Base-by-base conservation (phyloP, 2,888 invertebrate species). In the Thereva unica region DNA sequence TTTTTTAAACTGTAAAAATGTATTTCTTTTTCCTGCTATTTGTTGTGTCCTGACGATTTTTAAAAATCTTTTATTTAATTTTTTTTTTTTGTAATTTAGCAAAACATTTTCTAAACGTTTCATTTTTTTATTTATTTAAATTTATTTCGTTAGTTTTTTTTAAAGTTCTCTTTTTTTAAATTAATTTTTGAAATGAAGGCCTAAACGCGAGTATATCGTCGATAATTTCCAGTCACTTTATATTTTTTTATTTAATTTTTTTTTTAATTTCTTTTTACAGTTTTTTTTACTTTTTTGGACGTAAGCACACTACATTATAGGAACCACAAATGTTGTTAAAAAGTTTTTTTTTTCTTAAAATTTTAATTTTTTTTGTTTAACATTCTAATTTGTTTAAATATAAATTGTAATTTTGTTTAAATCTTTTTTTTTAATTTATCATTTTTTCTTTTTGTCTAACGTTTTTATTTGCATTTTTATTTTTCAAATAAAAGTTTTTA, bases 141-240 rank as follows among this genome's bases (percentile, higher is more conserved):
- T 70, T 70, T 65, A 71, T 66, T 69, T 71, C 53, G 53, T 77
- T 82, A 79, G 80, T 80, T 78, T 79, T 78, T 76, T 77, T 76
- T 78, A 79, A 75, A 75, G 78, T 80, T 78, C 77, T 73, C 73
- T 72, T 72, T 72, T 71, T 69, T 73, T 79, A 83, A 83, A 83
- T 84, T 79, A 83, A 83, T 83, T 85, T 85, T 85, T 84, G 85
- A 84, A 85, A 84, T 84, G 84, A 85, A 85, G 85, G 85, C 85
- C 85, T 85, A 85, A 85, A 85, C 85, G 85, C 85, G 85, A 85
- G 85, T 85, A 76, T 75, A 84, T 85, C 84, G 84, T 85, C 84
- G 83, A 84, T 84, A 84, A 84, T 73, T 73, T 74, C 84, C 83
- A 84, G 83, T 84, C 83, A 72, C 73, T 74, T 73, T 71, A 68